Evolutionary conservation across 2,113 vertebrate species (phyloP), one percentile per base, ranked within the genome.

Genomic region (Antennarius striatus): DNA sequence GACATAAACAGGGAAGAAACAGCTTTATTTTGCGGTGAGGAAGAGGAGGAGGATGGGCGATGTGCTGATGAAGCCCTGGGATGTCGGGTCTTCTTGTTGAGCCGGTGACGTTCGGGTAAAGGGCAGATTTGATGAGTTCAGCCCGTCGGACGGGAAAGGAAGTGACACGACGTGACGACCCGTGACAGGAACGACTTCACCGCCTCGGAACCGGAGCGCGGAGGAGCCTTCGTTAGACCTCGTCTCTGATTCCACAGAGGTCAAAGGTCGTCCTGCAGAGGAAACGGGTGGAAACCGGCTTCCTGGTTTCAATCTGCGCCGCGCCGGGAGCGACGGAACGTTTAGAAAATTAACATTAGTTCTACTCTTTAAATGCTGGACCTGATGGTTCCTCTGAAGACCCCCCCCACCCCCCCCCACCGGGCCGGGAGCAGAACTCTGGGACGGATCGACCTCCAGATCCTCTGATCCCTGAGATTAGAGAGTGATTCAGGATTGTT

Each of bases 401-500:
- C 43, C 13, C n/a, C n/a, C 11, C 16, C 10, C 10, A 16, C 22
- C 57, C n/a, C 51, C 52, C 67, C 65, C 48, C 39, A 39, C 61
- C 66, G 22, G 54, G 40, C 49, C 53, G 28, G 43, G 58, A 65
- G 45, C 45, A 36, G 47, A 36, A 72, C 15, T 68, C 46, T 36
- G 67, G 2, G n/a, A 52, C 58, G 57, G 48, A 59, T 22, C 69
- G 62, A 79, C 53, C 66, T 81, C 73, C 68, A 45, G 61, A 47
- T 67, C 53, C 50, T 63, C 59, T 50, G 60, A 67, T 48, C 49
- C 63, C 54, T 55, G 49, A n/a, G 54, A 68, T 54, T 49, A 65
- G 54, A 50, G 30, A 63, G 13, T 74, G 82, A 80, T 68, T 89
- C 85, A 80, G 68, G 45, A 48, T 45, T 67, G 47, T 67, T 39